Conservation (phyloP, 2,888 invertebrate genomes). For the Dioctria rufipes region DNA sequence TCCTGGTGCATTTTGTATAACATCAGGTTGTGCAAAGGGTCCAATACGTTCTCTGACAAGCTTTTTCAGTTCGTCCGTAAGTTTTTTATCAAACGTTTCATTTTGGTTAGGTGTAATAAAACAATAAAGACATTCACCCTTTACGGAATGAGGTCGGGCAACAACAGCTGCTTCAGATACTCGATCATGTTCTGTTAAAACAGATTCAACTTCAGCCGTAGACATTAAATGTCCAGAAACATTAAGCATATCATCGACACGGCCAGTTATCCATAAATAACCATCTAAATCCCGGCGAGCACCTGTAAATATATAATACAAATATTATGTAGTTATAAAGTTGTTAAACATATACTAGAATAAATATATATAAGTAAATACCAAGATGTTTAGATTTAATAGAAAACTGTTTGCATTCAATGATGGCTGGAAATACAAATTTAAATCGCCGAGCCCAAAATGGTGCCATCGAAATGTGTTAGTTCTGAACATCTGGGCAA, state of each 20-base stretch:
- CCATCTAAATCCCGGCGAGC: slow-evolving; percentile 94
- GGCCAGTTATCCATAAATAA: slow-evolving; percentile 96
- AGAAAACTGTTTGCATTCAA: too few species aligned
- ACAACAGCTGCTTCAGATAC: slow-evolving; percentile 98
- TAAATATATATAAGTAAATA: too few species aligned
- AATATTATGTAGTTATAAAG: not conserved
- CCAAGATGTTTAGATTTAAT: too few species aligned
- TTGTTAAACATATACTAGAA: too few species aligned
- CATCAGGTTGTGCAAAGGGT: slow-evolving; percentile 95
- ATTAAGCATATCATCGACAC: slow-evolving; percentile 98
- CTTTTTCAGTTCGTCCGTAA: slow-evolving; percentile 81
- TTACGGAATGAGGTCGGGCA: slow-evolving; percentile 92
- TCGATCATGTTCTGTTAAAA: slow-evolving; percentile 81
- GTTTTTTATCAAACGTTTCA: slow-evolving; percentile 78
- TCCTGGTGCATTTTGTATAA: slow-evolving; percentile 93
- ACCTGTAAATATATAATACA: slow-evolving; percentile 74
- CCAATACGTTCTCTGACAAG: slow-evolving; percentile 93
- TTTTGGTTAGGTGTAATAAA: slow-evolving; percentile 94
- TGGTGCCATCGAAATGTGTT: too few species aligned
- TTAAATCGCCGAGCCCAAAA: too few species aligned
- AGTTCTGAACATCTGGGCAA: too few species aligned
- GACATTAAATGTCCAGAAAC: slow-evolving; percentile 98
- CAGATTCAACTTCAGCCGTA: slow-evolving; percentile 93
- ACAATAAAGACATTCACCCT: slow-evolving; percentile 98
- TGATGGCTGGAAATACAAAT: too few species aligned